phyloP scores from a whole-genome alignment of 2,113 vertebrate genomes.

The Marcusenius ussheri region DNA sequence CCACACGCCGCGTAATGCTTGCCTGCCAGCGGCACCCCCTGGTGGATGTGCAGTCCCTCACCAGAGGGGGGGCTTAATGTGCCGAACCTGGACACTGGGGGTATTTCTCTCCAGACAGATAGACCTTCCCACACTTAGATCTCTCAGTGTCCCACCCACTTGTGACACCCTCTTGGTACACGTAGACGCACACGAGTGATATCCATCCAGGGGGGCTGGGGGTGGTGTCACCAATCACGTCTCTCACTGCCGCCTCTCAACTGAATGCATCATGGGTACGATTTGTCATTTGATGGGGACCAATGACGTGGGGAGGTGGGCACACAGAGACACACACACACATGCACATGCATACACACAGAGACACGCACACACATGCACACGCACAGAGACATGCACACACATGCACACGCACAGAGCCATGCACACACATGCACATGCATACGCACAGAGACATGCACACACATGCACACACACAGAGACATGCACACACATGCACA shows the following conservation, averaged over 20 bases:
- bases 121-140: background rate
- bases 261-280: background rate
- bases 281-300: background rate
- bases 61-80: background rate
- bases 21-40: background rate
- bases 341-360: background rate
- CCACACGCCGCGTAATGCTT: too few species aligned
- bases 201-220: background rate
- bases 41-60: background rate
- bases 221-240: too few species aligned
- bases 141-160: background rate
- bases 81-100: background rate
- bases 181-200: background rate
- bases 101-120: background rate
- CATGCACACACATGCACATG: too few species aligned
- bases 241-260: too few species aligned
- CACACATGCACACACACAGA: background rate
- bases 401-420: too few species aligned
- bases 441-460: too few species aligned
- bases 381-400: too few species aligned
- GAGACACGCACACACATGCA: background rate
- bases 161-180: too few species aligned
- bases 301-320: background rate
- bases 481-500: background rate
- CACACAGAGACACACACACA: background rate